A percentile compares a stretch with the other conserved stretches of the same genome.
phyloP scores from a whole-genome alignment of 2,888 invertebrate species.

The Nesidiocoris tenuis region DNA sequence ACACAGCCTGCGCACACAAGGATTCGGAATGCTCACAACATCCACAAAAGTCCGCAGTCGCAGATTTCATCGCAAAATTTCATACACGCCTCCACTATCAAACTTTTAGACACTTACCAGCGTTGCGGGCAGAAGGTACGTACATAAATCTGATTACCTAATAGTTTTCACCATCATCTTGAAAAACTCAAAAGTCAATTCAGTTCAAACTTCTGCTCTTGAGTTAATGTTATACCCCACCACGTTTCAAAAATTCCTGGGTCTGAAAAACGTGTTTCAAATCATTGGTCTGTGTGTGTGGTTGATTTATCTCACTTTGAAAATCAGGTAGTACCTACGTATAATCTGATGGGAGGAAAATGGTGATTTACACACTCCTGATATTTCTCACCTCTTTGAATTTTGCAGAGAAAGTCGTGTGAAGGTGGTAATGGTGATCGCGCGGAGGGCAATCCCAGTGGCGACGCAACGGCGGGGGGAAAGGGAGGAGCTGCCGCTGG shows the following conservation, averaged over 20 bases:
- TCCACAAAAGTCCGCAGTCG: slow-evolving; percentile 47
- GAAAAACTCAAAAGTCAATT: too few species aligned
- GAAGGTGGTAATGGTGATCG: slow-evolving; percentile 63
- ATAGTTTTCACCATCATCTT: too few species aligned
- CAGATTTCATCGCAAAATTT: slow-evolving; percentile 55
- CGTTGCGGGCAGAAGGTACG: slow-evolving; percentile 66
- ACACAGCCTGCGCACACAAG: slow-evolving; percentile 41
- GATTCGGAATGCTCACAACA: slow-evolving; percentile 46
- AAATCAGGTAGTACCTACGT: too few species aligned
- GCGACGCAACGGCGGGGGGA: slow-evolving; percentile 70
- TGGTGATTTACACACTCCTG: too few species aligned
- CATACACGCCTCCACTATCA: slow-evolving; percentile 67
- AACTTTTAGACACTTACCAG: slow-evolving; percentile 67
- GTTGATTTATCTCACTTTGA: too few species aligned
- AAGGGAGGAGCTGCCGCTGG: slow-evolving; percentile 64
- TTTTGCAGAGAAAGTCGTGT: slow-evolving; percentile 63
- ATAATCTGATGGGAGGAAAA: too few species aligned
- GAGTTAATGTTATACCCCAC: too few species aligned
- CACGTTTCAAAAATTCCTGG: too few species aligned
- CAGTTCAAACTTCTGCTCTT: too few species aligned
- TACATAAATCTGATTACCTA: neutral
- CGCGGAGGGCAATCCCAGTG: slow-evolving; percentile 55
- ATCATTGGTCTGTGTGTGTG: too few species aligned
- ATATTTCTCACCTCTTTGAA: too few species aligned
- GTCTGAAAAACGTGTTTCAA: too few species aligned